Percentiles rank a stretch among this genome's conserved stretches.
Conservation (phyloP, 2,113 vertebrate species). For the Daubentonia madagascariensis region DNA sequence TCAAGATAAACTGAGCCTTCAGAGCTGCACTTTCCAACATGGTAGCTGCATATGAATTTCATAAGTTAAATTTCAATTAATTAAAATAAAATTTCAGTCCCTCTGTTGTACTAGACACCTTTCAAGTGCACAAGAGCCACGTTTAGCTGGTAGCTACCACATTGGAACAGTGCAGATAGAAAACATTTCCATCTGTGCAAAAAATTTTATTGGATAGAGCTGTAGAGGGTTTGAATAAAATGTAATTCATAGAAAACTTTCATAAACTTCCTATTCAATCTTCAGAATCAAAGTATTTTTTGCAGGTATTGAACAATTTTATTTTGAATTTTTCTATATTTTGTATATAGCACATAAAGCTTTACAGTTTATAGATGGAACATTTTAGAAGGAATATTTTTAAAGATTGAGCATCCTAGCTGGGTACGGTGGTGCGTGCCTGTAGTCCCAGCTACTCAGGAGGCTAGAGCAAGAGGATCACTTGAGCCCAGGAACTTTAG, state of each 20-base stretch:
- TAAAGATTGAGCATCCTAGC: no score
- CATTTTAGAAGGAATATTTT: not conserved
- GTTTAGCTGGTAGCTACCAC: not conserved
- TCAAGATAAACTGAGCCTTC: not conserved
- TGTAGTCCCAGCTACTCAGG: no score
- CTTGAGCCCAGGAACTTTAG: no score
- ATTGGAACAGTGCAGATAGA: not conserved
- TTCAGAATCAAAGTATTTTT: not conserved
- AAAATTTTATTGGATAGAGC: not conserved
- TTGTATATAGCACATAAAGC: not conserved
- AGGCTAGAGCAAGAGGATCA: no score
- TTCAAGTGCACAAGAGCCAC: not conserved
- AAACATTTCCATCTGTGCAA: not conserved
- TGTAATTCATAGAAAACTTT: not conserved
- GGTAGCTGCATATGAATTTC: not conserved
- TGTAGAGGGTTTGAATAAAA: not conserved
- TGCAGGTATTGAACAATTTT: slow-evolving; percentile 65
- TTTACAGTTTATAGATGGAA: not conserved
- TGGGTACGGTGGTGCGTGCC: no score
- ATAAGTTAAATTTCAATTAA: not conserved
- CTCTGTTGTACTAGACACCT: not conserved
- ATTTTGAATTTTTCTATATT: not conserved
- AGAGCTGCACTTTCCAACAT: not conserved
- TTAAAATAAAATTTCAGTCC: not conserved
- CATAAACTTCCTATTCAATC: not conserved